These are phyloP conservation scores for Sebastiscus albofasciatus DNA, from an alignment of 2,797 vertebrate genomes.

Conservation along the genomic window DNA sequence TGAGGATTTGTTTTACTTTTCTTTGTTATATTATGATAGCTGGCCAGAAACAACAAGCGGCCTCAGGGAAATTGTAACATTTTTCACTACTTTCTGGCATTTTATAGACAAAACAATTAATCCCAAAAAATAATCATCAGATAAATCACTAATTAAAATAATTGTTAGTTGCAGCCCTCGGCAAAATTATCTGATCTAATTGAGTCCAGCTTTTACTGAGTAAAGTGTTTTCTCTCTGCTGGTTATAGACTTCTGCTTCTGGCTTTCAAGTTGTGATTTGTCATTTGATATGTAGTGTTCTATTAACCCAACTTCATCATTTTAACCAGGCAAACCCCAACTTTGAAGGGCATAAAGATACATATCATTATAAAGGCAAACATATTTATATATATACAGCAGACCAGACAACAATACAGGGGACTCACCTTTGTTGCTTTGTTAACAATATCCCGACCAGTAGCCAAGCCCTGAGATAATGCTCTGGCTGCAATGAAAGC, in stretches of 20 bases:
- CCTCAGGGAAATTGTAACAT: not conserved
- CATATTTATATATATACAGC: not conserved
- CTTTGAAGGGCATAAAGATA: not conserved
- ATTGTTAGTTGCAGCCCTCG: not conserved
- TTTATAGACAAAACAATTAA: not conserved
- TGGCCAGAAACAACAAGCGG: not conserved
- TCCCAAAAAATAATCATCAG: not conserved
- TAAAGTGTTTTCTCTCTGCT: not conserved
- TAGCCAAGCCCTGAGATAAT: constrained; percentile 87
- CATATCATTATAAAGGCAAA: not conserved
- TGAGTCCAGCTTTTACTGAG: not conserved
- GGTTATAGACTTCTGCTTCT: not conserved
- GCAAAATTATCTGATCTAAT: not conserved
- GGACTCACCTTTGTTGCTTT: constrained; percentile 86
- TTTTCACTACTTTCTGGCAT: not conserved
- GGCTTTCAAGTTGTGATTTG: not conserved
- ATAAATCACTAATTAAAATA: not conserved
- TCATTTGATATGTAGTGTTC: not conserved
- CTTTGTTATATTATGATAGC: not conserved
- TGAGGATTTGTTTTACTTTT: not conserved
- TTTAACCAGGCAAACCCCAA: too few species aligned
- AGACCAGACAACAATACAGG: not conserved
- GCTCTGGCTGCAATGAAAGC: constrained; percentile 88
- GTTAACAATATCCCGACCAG: constrained; percentile 87
- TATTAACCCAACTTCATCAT: not conserved